phyloP scores from a whole-genome alignment of 2,888 invertebrate genomes.

The Drosophila cyrtoloma region DNA sequence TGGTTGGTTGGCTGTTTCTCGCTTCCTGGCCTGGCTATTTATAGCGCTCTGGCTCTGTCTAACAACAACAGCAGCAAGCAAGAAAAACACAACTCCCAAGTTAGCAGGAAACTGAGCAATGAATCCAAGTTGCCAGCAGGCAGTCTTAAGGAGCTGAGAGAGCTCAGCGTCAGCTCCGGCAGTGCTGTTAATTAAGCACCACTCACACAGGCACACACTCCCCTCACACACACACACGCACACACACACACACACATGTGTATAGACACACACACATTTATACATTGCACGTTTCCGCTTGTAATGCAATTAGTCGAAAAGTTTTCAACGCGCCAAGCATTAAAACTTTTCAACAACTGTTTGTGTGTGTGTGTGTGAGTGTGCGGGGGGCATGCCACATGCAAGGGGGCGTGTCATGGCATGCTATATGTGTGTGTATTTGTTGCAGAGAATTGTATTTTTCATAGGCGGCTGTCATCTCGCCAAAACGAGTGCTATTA shows the following conservation, averaged over 20 bases:
- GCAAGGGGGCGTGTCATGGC: not conserved
- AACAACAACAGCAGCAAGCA: not conserved
- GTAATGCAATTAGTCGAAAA: constrained; percentile 80
- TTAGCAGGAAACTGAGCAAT: constrained; percentile 39
- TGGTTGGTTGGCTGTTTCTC: constrained; percentile 24
- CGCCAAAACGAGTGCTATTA: constrained; percentile 46
- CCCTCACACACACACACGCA: constrained; percentile 22
- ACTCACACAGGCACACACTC: constrained; percentile 44
- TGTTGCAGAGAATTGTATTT: constrained; percentile 30
- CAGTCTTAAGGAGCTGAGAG: constrained; percentile 38
- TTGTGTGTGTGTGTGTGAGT: constrained; percentile 24
- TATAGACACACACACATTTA: constrained; percentile 8
- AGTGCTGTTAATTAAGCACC: constrained; percentile 72
- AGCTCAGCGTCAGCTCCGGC: constrained; percentile 37
- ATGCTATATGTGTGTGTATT: constrained; percentile 11
- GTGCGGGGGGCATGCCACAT: not conserved
- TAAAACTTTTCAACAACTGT: constrained; percentile 68
- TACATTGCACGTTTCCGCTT: constrained; percentile 74
- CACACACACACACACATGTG: constrained; percentile 25
- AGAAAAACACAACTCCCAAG: constrained; percentile 2
- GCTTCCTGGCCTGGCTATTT: constrained; percentile 12
- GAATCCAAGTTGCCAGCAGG: constrained; percentile 28
- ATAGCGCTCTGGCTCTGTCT: not conserved
- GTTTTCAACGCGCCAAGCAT: constrained; percentile 62
- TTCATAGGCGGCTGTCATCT: constrained; percentile 34